Evolutionary conservation across 2,888 invertebrate genomes (phyloP).

Genomic region (Leucophenga montana): DNA sequence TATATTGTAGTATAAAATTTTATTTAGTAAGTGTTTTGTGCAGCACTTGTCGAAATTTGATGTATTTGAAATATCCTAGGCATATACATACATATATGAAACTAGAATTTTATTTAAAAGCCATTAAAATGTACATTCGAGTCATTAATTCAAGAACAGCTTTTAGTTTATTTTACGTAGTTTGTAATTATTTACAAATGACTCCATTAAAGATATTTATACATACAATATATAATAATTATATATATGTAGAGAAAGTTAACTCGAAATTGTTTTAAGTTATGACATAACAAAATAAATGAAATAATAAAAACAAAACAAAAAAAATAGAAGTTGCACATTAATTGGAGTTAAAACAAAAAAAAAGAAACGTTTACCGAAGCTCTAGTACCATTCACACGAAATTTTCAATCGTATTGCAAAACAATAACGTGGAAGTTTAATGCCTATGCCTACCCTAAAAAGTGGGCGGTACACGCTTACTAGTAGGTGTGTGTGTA

Average conservation of each 20-base stretch:
- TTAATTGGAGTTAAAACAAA: too few relatives aligned
- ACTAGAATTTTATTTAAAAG: neutral
- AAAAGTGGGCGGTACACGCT: too few relatives aligned
- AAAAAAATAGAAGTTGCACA: too few relatives aligned
- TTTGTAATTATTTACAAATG: constrained; percentile 1
- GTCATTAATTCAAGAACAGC: neutral
- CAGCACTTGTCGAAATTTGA: neutral
- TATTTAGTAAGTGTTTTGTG: neutral
- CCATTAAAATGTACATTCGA: neutral
- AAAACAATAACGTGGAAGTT: too few relatives aligned
- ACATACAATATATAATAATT: constrained; percentile 1
- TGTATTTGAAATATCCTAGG: neutral
- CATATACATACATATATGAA: too few relatives aligned
- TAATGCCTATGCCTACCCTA: too few relatives aligned
- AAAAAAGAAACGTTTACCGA: too few relatives aligned
- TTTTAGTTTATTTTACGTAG: neutral
- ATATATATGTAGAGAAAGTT: constrained; percentile 4
- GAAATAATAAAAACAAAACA: neutral
- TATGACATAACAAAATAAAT: neutral
- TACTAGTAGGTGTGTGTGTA: too few relatives aligned
- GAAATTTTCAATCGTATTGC: too few relatives aligned
- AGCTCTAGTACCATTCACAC: too few relatives aligned
- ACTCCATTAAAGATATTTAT: neutral
- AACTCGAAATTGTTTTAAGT: constrained; percentile 15
- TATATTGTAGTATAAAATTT: neutral